Base-by-base conservation (phyloP, 1,140 invertebrate genomes). In the Dendrolimus kikuchii region DNA sequence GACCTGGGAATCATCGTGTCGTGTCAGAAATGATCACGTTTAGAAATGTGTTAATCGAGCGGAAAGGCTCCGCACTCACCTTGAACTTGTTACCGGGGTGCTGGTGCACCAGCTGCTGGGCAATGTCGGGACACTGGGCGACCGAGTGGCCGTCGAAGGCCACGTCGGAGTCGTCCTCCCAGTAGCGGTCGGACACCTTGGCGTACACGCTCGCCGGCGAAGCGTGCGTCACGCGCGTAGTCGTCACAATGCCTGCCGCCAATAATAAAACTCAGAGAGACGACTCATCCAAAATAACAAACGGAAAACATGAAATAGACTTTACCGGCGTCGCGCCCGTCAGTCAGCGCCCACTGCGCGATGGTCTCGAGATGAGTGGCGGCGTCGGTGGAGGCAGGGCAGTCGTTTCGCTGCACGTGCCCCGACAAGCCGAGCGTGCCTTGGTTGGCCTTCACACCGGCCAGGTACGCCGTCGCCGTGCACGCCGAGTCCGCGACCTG, bases 401-500 rank as follows among this genome's bases (percentile, higher is more conserved):
- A 77, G 55, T 23, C 23, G 23, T 23, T 23, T 23, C 23, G 23
- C 23, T 23, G 23, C 23, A 23, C 23, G 23, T 23, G 23, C 23
- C 23, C 23, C 23, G 23, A 23, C 23, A 23, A 1, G 23, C 23
- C 23, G 23, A 23, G 1, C 23, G 23, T 23, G 23, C 23, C 23
- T 1, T 23, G 44, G 36, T 96, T 96, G 0, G 95, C 91, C 6
- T 51, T 62, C 43, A 40, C 47, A 5, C 51, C 95, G 95, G 36
- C 90, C 10, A 96, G 81, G 60, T 94, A 94, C 0, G 95, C 95
- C 2, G 95, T 96, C 10, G 86, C 72, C 0, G 92, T 92, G 44
- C 91, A 93, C 2, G 94, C 94, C 0, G 92, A 93, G 71, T 95
- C 94, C 0, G 94, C 88, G n/a, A 91, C 89, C 87, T 94, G 92